Evolutionary conservation across 37 sponge, comb jelly and placozoan species (phyloP), one percentile per base, ranked within the genome.

Genomic region (Lycopodina hypogea): DNA sequence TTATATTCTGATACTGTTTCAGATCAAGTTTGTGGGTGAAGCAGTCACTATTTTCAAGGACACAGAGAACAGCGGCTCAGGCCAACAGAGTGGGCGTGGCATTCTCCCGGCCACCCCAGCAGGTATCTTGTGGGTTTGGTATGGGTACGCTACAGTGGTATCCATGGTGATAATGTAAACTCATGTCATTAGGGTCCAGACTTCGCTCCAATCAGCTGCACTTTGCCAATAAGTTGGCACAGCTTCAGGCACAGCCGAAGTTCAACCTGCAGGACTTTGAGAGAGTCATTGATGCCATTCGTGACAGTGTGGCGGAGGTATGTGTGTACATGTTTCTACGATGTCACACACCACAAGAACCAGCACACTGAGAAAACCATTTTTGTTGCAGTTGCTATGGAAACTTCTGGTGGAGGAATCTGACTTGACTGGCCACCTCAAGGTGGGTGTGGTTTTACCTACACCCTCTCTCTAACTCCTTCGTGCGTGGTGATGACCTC

Each of bases 1-100:
- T 45, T 4, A 9, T n/a, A n/a, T n/a, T n/a, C n/a, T n/a, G n/a
- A n/a, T n/a, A n/a, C n/a, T n/a, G 18, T 37, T 53, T 1, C 65
- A 90, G 94, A 75, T 93, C 11, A 38, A 90, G 35, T 93, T 93
- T 87, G 71, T 87, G 23, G 94, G 94, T 21, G 90, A 93, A 51
- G 87, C 94, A 12, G 81, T 90, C 6, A 87, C 84, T 64, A 82
- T 93, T 28, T 87, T 93, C 56, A 68, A 72, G 48, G 56, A 76
- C 53, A 6, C 45, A 32, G 53, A 30, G 17, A 37, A n/a, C 56
- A 0, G 42, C 60, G 23, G 78, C 32, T 21, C 22, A 68, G 36
- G 63, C n/a, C 30, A 65, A 40, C 2, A 23, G n/a, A 12, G 3
- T 59, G 15, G 6, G 28, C 18, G n/a, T 58, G 59, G 59, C 59